Conservation (phyloP, 92 coral and sea anemone genomes). For the Palythoa grandis region DNA sequence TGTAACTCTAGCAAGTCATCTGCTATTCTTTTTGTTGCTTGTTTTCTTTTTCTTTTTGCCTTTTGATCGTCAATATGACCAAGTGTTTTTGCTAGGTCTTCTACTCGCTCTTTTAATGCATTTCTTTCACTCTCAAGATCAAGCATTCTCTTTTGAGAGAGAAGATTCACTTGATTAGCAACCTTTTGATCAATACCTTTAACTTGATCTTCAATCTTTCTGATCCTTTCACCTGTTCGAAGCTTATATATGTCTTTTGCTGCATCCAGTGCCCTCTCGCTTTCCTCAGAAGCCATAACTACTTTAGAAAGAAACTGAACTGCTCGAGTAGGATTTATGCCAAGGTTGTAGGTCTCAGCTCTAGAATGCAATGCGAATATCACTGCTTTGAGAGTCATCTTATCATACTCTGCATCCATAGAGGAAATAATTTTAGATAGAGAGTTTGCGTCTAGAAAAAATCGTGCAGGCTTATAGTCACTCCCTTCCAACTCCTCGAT, state of each 20-base stretch:
- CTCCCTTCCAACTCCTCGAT: conserved; percentile 47
- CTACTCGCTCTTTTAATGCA: conserved; percentile 31
- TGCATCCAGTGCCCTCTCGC: conserved; percentile 49
- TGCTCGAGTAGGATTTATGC: conserved; percentile 46
- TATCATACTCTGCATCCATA: background rate
- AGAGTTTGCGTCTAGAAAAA: conserved; percentile 28
- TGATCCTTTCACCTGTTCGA: conserved; percentile 47
- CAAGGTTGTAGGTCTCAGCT: conserved; percentile 52
- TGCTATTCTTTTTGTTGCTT: conserved; percentile 37
- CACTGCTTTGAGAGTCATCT: conserved; percentile 51
- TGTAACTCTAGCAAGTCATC: conserved; percentile 13
- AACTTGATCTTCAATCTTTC: conserved; percentile 52
- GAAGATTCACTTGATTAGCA: background rate
- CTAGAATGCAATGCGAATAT: conserved; percentile 61
- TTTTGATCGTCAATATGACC: conserved; percentile 24
- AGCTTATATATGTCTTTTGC: conserved; percentile 56
- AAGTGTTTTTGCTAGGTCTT: conserved; percentile 12
- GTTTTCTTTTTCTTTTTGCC: conserved; percentile 7
- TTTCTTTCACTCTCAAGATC: conserved; percentile 25
- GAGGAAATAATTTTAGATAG: background rate
- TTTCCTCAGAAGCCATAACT: conserved; percentile 44
- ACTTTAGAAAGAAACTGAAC: conserved; percentile 54
- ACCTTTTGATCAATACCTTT: conserved; percentile 43
- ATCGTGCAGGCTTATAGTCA: conserved; percentile 23
- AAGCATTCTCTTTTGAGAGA: conserved; percentile 20